Evolutionary conservation across 2,113 vertebrate genomes (phyloP), one percentile per base, ranked within the genome.

Genomic region (Anolis carolinensis): DNA sequence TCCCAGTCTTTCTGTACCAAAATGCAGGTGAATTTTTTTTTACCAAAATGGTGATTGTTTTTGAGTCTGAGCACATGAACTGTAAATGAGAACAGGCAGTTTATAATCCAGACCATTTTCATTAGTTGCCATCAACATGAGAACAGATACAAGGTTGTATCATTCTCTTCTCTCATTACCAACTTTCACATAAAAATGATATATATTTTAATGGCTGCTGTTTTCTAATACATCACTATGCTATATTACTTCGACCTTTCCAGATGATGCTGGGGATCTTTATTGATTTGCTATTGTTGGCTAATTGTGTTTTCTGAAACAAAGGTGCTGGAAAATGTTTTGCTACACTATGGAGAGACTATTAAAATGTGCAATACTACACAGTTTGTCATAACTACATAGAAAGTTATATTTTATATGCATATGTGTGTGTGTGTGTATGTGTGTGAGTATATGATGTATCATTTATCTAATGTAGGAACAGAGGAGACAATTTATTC

Each of bases 171-270:
- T 23, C 82, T 79, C 52, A 78, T 85, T 87, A 84, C 20, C 67
- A 83, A 63, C 30, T 70, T 89, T 78, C 85, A 73, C 79, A 55
- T 70, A 74, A 76, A 78, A 20, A 83, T 65, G 71, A 80, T 87
- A 10, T 30, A 77, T 79, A 59, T 71, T 79, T 90, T 78, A 86
- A 82, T 72, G 50, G 18, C 39, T 30, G 21, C 68, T 4, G 77
- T 75, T 83, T 83, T 74, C 84, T 73, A 86, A 34, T 86, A 79
- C 0, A 6, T 55, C 7, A 50, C 4, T 14, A 23, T 55, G 9
- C 39, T 32, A 39, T 48, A 83, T 76, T 27, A 74, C 18, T 25
- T 76, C 84, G 86, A 86, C 39, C 13, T 82, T 84, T 84, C 36
- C 36, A 16, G 20, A 78, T 34, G 59, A 50, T 81, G 36, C 7